Conservation (phyloP, 2,888 invertebrate genomes). For the Lamellibrachia satsuma region DNA sequence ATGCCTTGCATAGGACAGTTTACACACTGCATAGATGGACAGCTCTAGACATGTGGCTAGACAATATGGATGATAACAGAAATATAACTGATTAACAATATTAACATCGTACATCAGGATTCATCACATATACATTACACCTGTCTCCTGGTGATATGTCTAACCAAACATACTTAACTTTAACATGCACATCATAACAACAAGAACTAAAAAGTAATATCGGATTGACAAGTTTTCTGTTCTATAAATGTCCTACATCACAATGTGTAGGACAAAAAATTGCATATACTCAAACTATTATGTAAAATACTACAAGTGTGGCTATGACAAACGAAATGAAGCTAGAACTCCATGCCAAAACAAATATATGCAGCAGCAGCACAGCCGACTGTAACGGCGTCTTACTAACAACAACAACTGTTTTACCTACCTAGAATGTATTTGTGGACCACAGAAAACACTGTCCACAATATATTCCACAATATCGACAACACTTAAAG, state of each 20-base stretch:
- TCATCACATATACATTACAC: background rate
- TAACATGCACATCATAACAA: background rate
- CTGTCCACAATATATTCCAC: background rate
- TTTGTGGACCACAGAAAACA: background rate
- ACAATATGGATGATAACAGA: background rate
- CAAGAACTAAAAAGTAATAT: background rate
- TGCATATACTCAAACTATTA: background rate
- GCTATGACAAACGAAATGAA: background rate
- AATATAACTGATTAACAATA: background rate
- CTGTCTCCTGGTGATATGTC: background rate
- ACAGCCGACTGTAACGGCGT: background rate
- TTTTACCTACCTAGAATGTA: background rate
- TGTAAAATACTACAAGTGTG: background rate
- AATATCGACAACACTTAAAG: background rate
- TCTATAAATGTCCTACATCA: no score
- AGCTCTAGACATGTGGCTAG: background rate
- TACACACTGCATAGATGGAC: background rate
- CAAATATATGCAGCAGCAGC: background rate
- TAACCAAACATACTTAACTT: background rate
- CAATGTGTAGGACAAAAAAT: no score
- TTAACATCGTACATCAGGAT: background rate
- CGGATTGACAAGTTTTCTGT: background rate
- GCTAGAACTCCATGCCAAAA: background rate
- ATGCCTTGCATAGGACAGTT: background rate
- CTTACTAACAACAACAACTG: background rate